Evolutionary conservation across 2,113 vertebrate species (phyloP).

Genomic region (Percopsis transmontana): DNA sequence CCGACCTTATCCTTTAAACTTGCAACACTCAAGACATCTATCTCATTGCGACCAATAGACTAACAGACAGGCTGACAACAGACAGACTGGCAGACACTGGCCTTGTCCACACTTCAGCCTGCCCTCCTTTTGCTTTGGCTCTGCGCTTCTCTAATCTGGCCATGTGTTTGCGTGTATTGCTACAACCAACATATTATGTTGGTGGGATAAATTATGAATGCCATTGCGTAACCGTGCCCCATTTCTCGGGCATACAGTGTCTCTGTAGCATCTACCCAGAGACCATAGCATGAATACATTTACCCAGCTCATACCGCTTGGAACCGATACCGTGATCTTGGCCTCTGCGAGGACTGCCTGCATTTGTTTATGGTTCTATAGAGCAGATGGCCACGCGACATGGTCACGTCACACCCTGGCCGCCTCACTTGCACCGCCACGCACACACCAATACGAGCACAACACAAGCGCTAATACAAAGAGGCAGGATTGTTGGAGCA

Average conservation of each 20-base stretch:
- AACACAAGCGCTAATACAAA: constrained; percentile 1
- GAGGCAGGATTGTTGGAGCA: constrained; percentile 36
- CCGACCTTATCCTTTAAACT: no score
- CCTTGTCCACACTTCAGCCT: constrained; percentile 41
- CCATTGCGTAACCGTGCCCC: constrained; percentile 65
- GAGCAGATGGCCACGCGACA: constrained; percentile 77
- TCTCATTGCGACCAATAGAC: background rate
- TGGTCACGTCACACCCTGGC: constrained; percentile 65
- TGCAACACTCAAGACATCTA: background rate
- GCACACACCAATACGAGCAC: constrained; percentile 12
- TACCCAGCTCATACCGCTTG: constrained; percentile 55
- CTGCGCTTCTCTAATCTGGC: constrained; percentile 43
- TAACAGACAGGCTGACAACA: background rate
- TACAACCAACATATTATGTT: constrained; percentile 69
- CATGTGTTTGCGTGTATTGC: constrained; percentile 61
- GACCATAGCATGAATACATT: constrained; percentile 61
- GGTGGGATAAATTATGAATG: constrained; percentile 72
- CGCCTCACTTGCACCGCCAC: constrained; percentile 43
- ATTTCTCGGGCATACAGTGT: constrained; percentile 55
- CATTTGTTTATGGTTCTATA: constrained; percentile 72
- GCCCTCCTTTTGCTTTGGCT: constrained; percentile 55
- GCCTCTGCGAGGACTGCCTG: constrained; percentile 46
- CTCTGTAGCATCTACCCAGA: constrained; percentile 65
- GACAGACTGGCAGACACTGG: constrained; percentile 39
- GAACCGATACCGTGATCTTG: constrained; percentile 58